Conservation (phyloP, 2,888 invertebrate species). For the Diarsia rubi region DNA sequence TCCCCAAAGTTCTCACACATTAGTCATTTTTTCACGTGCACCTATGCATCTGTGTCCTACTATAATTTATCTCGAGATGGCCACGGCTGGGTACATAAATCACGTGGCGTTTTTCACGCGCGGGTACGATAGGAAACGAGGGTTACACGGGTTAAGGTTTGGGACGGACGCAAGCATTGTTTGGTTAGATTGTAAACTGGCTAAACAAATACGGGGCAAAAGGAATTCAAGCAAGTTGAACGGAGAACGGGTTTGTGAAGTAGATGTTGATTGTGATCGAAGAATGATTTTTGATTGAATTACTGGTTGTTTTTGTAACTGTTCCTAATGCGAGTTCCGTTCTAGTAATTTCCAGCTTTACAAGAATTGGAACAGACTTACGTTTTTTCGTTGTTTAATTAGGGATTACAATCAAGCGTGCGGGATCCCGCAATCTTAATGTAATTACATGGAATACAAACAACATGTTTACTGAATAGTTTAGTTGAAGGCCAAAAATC, state of each 20-base stretch:
- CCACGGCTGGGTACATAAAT: slow-evolving; percentile 84
- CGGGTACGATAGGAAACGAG: slow-evolving; percentile 67
- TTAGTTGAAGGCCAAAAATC: no score
- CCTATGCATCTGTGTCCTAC: slow-evolving; percentile 78
- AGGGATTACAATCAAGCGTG: no score
- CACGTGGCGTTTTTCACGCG: slow-evolving; percentile 81
- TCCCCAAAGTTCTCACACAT: slow-evolving; percentile 60
- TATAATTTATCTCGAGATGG: slow-evolving; percentile 86
- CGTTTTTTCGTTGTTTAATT: no score
- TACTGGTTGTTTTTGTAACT: not conserved
- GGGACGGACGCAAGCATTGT: slow-evolving; percentile 33
- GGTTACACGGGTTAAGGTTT: slow-evolving; percentile 60
- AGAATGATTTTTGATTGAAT: not conserved
- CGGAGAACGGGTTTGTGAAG: not conserved
- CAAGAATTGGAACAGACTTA: not conserved
- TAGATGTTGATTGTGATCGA: not conserved
- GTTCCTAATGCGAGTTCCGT: not conserved
- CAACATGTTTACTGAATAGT: no score
- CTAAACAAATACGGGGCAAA: slow-evolving; percentile 11
- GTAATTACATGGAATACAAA: no score
- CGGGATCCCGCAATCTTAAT: no score
- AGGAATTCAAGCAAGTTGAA: not conserved
- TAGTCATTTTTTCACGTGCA: slow-evolving; percentile 81
- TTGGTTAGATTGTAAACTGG: slow-evolving; percentile 17
- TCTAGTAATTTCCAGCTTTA: not conserved